A percentile compares a stretch with the other conserved stretches of the same genome.
Conservation (phyloP, 1,140 invertebrate species). For the Drosophila truncata region DNA sequence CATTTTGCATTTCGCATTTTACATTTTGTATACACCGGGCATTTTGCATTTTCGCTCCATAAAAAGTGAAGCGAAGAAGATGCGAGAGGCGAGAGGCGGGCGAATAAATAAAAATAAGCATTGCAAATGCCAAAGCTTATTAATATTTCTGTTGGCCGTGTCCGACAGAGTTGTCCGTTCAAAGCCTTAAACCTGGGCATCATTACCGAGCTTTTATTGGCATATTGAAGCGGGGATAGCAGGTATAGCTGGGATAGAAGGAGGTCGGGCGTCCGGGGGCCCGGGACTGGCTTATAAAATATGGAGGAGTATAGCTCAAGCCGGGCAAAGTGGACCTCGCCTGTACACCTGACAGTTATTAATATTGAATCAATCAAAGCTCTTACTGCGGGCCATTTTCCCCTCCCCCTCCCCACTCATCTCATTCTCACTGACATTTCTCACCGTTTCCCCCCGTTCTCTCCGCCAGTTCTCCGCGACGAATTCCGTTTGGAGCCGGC, state of each 20-base stretch:
- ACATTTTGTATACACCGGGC: constrained; percentile 32
- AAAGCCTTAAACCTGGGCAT: constrained; percentile 64
- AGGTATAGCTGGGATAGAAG: constrained; percentile 8
- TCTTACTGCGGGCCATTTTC: constrained; percentile 38
- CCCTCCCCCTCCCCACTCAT: neutral
- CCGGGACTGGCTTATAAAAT: constrained; percentile 61
- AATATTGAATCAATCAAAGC: constrained; percentile 84
- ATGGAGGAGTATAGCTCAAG: constrained; percentile 46
- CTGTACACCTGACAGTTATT: constrained; percentile 70
- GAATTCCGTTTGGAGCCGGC: constrained; percentile 93
- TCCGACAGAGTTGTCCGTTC: constrained; percentile 35
- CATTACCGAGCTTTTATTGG: constrained; percentile 79
- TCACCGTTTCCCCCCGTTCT: neutral
- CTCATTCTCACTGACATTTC: constrained; percentile 12
- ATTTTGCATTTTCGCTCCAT: constrained; percentile 58
- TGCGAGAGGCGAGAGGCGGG: constrained; percentile 12
- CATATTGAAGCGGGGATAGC: constrained; percentile 51
- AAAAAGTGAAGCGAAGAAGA: constrained; percentile 31
- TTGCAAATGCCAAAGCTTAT: constrained; percentile 82
- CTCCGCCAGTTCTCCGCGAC: constrained; percentile 90
- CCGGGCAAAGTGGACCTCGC: constrained; percentile 30
- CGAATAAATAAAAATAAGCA: constrained; percentile 73
- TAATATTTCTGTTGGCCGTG: constrained; percentile 75
- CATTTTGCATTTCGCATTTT: constrained; percentile 65
- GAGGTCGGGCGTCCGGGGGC: neutral